Percentiles rank a stretch among this genome's conserved stretches.
Evolutionary conservation across 1,140 invertebrate species (phyloP).

Genomic region (Cydia strobilella): DNA sequence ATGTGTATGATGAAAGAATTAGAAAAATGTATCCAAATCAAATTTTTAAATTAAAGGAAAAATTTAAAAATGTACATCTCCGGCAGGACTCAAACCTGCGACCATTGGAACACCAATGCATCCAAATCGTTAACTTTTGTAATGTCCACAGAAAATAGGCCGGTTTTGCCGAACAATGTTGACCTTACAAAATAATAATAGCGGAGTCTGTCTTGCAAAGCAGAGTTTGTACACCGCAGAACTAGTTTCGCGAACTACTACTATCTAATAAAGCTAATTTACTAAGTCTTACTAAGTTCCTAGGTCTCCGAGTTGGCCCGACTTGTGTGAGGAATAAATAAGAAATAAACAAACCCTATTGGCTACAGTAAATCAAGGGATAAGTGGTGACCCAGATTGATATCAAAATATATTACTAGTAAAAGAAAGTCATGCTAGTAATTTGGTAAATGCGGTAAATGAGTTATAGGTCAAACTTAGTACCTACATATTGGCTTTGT

Average conservation of each 20-base stretch:
- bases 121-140: too few relatives aligned
- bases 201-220: background rate
- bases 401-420: conserved; percentile 13
- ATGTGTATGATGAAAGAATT: too few relatives aligned
- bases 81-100: too few relatives aligned
- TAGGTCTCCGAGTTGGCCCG: background rate
- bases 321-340: conserved; percentile 22
- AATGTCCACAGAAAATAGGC: too few relatives aligned
- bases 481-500: background rate
- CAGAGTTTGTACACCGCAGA: conserved; percentile 9
- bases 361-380: conserved; percentile 10
- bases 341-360: conserved; percentile 1
- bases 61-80: too few relatives aligned
- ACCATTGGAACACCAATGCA: too few relatives aligned
- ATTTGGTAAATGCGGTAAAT: background rate
- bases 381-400: background rate
- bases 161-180: too few relatives aligned
- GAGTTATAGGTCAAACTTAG: background rate
- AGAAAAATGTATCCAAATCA: too few relatives aligned
- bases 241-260: background rate
- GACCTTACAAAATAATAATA: too few relatives aligned
- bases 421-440: background rate
- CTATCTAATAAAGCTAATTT: conserved; percentile 28
- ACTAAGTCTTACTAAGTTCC: conserved; percentile 13
- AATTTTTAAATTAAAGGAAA: too few relatives aligned